phyloP scores from a whole-genome alignment of 2,888 invertebrate species.

The Lepidocyrtoides sp. region DNA sequence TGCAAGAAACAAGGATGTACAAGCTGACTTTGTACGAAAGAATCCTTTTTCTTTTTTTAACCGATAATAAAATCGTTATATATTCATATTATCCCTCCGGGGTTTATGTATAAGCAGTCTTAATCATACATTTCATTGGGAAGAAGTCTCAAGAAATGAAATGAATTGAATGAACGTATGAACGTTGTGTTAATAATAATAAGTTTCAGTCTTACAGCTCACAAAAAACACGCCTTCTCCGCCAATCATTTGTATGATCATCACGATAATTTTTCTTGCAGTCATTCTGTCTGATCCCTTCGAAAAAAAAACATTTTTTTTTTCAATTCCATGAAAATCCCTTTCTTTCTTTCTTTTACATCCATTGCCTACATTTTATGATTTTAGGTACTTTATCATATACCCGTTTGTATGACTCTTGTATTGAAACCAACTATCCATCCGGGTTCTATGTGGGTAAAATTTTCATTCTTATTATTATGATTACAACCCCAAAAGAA shows the following conservation, averaged over 20 bases:
- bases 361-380: too few relatives aligned
- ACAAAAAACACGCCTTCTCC: constrained; percentile 57
- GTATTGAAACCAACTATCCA: neutral
- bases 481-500: neutral
- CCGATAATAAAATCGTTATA: constrained; percentile 31
- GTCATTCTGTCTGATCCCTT: constrained; percentile 76
- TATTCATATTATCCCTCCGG: constrained; percentile 58
- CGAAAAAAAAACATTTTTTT: constrained; percentile 51
- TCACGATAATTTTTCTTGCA: constrained; percentile 45
- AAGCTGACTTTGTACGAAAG: too few relatives aligned
- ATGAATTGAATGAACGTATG: constrained; percentile 72
- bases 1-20: constrained; percentile 1
- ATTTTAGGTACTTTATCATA: neutral
- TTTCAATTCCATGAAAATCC: constrained; percentile 65
- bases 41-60: neutral
- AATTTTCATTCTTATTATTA: constrained; percentile 27
- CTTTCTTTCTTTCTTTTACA: constrained; percentile 41
- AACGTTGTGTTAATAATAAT: constrained; percentile 62
- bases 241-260: constrained; percentile 69
- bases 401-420: neutral
- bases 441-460: constrained; percentile 13
- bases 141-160: constrained; percentile 22
- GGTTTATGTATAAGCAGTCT: constrained; percentile 48
- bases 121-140: constrained; percentile 31
- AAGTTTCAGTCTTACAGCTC: constrained; percentile 58